Base-by-base conservation (phyloP, 2,888 invertebrate species). In the Himalopsyche kuldschensis region DNA sequence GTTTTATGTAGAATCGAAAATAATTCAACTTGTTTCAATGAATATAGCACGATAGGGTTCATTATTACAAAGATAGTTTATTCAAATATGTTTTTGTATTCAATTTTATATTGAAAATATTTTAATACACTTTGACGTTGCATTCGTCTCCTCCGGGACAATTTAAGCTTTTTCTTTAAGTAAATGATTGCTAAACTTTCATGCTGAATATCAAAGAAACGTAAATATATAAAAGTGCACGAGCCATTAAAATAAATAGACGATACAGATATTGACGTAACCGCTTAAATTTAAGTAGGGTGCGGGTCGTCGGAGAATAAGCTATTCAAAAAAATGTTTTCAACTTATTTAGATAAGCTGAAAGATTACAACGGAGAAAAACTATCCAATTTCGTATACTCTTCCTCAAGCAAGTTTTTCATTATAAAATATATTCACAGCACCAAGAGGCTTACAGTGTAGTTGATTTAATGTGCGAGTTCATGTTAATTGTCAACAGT, bases 141-240 rank as follows among this genome's bases (percentile, higher is more conserved):
- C 27, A 48, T n/a, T 30, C 75, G 41, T 35, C 24, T 76, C 82
- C 76, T 79, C 20, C 10, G 55, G 63, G 41, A 79, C 17, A 77
- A 82, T 79, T 84, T 69, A 69, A 69, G 69, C 69, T 69, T 69
- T 69, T 69, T 27, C 20, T 69, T 27, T 69, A 30, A 30, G 30
- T n/a, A 69, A 69, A 69, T 69, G 69, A 69, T 69, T 69, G 27
- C 27, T 15, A 69, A 69, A 30, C 69, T 55, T 55, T 10, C 55
- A 55, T 55, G 6, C 20, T 69, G 69, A 69, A 69, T 69, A 27
- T 69, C 82, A 84, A 82, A 84, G 84, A 80, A 41, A 69, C 76
- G 77, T 82, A 80, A 82, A 84, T 82, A 82, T 82, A 80, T 47
- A 17, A 79, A 80, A 82, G 78, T 80, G 78, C 84, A 79, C 82